A percentile compares a stretch with the other conserved stretches of the same genome.
Conservation (phyloP, 2,797 vertebrate species). For the Scolopax bukidnonensis region DNA sequence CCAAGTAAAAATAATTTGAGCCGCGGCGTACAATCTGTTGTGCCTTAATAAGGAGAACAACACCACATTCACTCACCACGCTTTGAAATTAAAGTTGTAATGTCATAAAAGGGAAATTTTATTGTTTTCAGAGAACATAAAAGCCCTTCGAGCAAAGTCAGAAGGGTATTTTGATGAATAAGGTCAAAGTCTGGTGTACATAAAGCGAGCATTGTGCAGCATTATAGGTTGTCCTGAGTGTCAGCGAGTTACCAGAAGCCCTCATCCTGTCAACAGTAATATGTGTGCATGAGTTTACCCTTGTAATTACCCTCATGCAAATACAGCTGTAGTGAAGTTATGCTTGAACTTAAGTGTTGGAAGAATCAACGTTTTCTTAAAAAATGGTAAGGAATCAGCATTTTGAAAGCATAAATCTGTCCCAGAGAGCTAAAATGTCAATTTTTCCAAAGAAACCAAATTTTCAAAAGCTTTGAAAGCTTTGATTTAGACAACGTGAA, state of each 20-base stretch:
- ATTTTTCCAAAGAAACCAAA: neutral
- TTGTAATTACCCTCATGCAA: slow-evolving; percentile 25
- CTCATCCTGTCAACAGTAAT: slow-evolving; percentile 25
- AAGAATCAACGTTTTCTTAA: neutral
- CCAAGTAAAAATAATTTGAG: slow-evolving; percentile 21
- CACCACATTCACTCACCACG: slow-evolving; percentile 46
- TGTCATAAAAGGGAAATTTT: slow-evolving; percentile 67
- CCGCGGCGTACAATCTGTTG: neutral
- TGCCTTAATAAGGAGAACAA: slow-evolving; percentile 47
- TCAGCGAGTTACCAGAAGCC: slow-evolving; percentile 44
- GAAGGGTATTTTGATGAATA: slow-evolving; percentile 56
- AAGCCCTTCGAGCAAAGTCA: slow-evolving; percentile 55
- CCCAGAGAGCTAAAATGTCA: neutral
- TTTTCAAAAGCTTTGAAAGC: neutral
- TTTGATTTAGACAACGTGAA: neutral
- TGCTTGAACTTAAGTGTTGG: neutral
- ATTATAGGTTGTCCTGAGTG: slow-evolving; percentile 29
- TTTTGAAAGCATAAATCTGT: neutral
- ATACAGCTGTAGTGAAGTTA: neutral
- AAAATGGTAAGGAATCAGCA: neutral
- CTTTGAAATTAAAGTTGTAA: slow-evolving; percentile 66
- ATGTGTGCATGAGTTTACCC: neutral
- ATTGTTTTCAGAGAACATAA: slow-evolving; percentile 65
- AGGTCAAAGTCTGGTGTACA: slow-evolving; percentile 72
- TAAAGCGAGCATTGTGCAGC: slow-evolving; percentile 54